phyloP scores from a whole-genome alignment of 2,113 vertebrate genomes.

The Salvelinus sp. region DNA sequence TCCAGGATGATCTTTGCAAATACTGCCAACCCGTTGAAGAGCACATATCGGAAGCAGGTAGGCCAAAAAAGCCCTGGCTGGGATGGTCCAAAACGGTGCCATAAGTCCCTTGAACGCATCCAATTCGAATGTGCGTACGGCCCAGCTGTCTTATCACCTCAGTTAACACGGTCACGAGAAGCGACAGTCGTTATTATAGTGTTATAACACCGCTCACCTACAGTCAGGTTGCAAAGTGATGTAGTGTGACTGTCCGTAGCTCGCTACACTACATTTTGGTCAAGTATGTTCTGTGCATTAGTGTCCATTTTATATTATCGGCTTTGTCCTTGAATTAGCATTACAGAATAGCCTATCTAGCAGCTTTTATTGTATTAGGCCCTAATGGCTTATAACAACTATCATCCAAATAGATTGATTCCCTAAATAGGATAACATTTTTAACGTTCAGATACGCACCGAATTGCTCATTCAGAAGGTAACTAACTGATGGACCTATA shows the following conservation, averaged over 20 bases:
- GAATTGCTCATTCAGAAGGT: too few relatives aligned
- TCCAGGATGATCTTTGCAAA: slow-evolving; percentile 92
- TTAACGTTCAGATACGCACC: too few relatives aligned
- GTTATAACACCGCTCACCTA: background rate
- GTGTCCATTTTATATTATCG: background rate
- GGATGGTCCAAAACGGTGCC: background rate
- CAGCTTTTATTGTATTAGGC: slow-evolving; percentile 7
- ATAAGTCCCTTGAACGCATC: background rate
- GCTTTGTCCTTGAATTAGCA: slow-evolving; percentile 1
- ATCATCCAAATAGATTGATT: too few relatives aligned
- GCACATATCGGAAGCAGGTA: slow-evolving; percentile 89
- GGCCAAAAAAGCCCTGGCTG: slow-evolving; percentile 42
- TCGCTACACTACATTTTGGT: background rate
- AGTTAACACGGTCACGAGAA: background rate
- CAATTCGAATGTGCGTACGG: background rate
- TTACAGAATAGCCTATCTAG: background rate
- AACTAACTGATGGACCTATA: background rate
- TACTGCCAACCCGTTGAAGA: slow-evolving; percentile 83
- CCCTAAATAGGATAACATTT: too few relatives aligned
- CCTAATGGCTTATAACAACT: background rate
- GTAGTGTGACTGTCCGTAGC: background rate
- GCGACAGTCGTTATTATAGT: background rate
- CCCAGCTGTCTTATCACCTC: background rate
- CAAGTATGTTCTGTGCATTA: background rate
- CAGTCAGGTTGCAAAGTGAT: background rate